Percentiles rank a stretch among this genome's conserved stretches.
These are phyloP conservation scores for Netelia virgata DNA, from an alignment of 2,888 invertebrate species.

Conservation along the genomic window DNA sequence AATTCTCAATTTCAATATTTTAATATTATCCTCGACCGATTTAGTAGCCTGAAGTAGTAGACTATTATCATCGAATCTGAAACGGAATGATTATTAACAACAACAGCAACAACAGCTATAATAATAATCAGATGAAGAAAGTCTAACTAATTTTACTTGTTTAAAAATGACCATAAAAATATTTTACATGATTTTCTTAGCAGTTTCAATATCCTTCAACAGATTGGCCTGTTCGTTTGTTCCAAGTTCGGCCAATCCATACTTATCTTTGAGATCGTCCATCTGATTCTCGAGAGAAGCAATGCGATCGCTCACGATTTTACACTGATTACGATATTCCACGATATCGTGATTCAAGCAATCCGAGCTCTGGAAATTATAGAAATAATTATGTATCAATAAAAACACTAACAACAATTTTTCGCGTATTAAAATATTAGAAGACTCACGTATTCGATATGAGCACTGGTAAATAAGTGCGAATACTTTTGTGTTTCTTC, in stretches of 20 bases:
- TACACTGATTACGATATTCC: slow-evolving; percentile 26
- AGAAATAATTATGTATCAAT: neutral
- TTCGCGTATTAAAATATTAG: neutral
- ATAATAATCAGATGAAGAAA: slow-evolving; percentile 12
- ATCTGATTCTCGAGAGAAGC: slow-evolving; percentile 40
- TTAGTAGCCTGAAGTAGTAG: slow-evolving; percentile 55
- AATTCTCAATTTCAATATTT: slow-evolving; percentile 49
- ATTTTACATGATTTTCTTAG: slow-evolving; percentile 48
- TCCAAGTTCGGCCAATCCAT: slow-evolving; percentile 49
- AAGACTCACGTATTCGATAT: slow-evolving; percentile 62
- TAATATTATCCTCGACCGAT: slow-evolving; percentile 49
- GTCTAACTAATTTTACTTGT: neutral
- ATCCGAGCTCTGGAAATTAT: slow-evolving; percentile 37
- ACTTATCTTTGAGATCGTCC: slow-evolving; percentile 29
- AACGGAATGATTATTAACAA: slow-evolving; percentile 10
- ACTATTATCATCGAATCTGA: slow-evolving; percentile 42
- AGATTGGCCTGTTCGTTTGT: slow-evolving; percentile 50
- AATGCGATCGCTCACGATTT: slow-evolving; percentile 29
- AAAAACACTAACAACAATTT: neutral
- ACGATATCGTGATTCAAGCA: slow-evolving; percentile 57
- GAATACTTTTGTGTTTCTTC: slow-evolving; percentile 55
- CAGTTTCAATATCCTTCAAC: slow-evolving; percentile 41
- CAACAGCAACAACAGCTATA: neutral
- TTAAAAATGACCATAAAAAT: neutral
- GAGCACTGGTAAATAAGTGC: slow-evolving; percentile 47